These are phyloP conservation scores for Gobio gobio DNA, from an alignment of 2,113 vertebrate genomes.

Conservation along the genomic window DNA sequence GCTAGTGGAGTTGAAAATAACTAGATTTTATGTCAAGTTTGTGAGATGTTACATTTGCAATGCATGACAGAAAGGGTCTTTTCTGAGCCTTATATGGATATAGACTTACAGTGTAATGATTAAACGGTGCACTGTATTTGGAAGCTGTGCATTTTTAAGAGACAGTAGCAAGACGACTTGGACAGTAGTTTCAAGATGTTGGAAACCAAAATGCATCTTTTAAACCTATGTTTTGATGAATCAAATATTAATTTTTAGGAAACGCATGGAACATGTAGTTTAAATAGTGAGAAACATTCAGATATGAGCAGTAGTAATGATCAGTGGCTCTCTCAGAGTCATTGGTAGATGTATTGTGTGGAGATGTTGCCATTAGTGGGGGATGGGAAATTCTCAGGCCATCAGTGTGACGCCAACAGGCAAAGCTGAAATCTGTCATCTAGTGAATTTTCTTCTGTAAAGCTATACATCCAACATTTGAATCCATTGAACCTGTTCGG, in stretches of 20 bases:
- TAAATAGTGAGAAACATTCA: background rate
- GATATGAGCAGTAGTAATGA: slow-evolving; percentile 8
- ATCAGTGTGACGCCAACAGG: slow-evolving; percentile 23
- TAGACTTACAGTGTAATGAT: background rate
- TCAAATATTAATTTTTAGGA: background rate
- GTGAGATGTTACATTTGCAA: background rate
- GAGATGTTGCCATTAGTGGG: slow-evolving; percentile 37
- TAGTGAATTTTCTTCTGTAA: slow-evolving; percentile 28
- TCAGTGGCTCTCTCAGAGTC: slow-evolving; percentile 24
- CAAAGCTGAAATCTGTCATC: slow-evolving; percentile 19
- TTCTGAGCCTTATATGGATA: background rate
- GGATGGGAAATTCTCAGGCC: slow-evolving; percentile 44
- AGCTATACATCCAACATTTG: background rate
- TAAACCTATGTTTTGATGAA: background rate
- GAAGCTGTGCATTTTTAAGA: background rate
- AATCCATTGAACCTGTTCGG: background rate
- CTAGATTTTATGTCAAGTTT: background rate
- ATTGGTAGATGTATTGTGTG: slow-evolving; percentile 44
- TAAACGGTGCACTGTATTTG: background rate
- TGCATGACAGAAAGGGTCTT: background rate
- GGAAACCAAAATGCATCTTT: background rate
- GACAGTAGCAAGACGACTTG: background rate
- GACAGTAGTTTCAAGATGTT: background rate
- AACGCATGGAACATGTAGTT: background rate
- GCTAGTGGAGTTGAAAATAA: background rate